Percentiles rank a stretch among this genome's conserved stretches.
Conservation (phyloP, 2,888 invertebrate genomes). For the Laspeyria flexula region DNA sequence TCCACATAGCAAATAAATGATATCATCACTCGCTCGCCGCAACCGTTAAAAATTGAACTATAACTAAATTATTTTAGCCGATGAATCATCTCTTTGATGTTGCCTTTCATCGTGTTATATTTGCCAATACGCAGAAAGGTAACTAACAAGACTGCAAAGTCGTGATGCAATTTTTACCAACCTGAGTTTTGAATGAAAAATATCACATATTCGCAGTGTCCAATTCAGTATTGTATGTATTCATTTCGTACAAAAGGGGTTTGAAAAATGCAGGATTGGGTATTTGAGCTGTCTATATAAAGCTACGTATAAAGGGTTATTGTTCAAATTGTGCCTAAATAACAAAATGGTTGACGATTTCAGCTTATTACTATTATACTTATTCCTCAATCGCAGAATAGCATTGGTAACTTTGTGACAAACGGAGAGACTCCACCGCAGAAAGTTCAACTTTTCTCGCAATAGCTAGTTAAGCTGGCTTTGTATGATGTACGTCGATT, state of each 20-base stretch:
- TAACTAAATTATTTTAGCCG: conserved; percentile 58
- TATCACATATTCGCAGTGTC: conserved; percentile 31
- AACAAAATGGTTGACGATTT: too few relatives aligned
- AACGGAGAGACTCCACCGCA: conserved; percentile 32
- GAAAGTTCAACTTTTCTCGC: conserved; percentile 46
- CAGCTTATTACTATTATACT: too few relatives aligned
- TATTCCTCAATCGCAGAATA: conserved; percentile 49
- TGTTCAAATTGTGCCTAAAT: background rate
- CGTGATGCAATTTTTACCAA: conserved; percentile 60
- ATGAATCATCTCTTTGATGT: conserved; percentile 58
- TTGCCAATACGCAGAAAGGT: conserved; percentile 58
- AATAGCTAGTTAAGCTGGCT: conserved; percentile 52
- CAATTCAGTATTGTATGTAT: conserved; percentile 23
- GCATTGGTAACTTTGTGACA: conserved; percentile 47
- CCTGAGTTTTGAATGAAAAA: conserved; percentile 55
- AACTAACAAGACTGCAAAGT: conserved; percentile 57
- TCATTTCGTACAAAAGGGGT: conserved; percentile 16
- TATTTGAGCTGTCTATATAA: conserved; percentile 19
- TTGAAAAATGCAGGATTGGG: conserved; percentile 9
- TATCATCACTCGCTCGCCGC: conserved; percentile 46
- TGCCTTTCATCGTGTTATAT: conserved; percentile 49
- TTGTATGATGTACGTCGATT: conserved; percentile 49
- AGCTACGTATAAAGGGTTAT: conserved; percentile 17
- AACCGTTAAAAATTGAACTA: conserved; percentile 47
- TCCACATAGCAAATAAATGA: conserved; percentile 33